Base-by-base conservation (phyloP, 2,888 invertebrate genomes). In the Acholoe squamosa region DNA sequence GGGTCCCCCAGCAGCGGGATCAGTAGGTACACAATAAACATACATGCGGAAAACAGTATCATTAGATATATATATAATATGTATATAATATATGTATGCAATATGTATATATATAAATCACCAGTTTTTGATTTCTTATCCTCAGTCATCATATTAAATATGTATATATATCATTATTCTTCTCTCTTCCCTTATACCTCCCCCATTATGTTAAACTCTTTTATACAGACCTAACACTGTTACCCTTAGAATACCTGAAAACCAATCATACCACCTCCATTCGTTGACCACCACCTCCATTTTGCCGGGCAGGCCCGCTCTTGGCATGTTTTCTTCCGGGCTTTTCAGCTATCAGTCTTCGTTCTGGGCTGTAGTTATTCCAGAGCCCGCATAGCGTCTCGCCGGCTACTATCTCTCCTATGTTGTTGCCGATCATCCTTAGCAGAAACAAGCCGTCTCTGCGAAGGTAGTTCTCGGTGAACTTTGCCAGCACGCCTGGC, bases 291-390 rank as follows among this genome's bases (percentile, higher is more conserved):
- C 91, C 91, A 61, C 71, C 54, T 80, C 89, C 90, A 71, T 86
- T 89, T 61, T 89, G 90, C 54, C 90, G 51, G 76, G 90, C 54
- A 22, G 71, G 90, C 80, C 76, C 76, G 61, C 76, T 90, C 86
- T 86, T 86, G 28, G 76, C 90, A 90, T 90, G 90, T 86, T 93
- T 93, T 22, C 92, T 91, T 28, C 93, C 93, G n/a, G 92, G 92
- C 89, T 93, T 93, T 91, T 93, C 93, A 22, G 93, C 93, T 34
- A 93, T 91, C 28, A 92, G 89, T 56, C 93, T 90, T 84, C 93
- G 91, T 91, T 93, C 93, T 71, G 93, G 93, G 76, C 93, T 93
- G 91, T 93, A 93, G 90, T 93, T 93, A 91, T 93, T 94, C 93
- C 93, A 93, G 28, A 93, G 91, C 54, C 93, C 93, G 89, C 93